phyloP scores from a whole-genome alignment of 2,888 invertebrate genomes.

The Anthophora plumipes region DNA sequence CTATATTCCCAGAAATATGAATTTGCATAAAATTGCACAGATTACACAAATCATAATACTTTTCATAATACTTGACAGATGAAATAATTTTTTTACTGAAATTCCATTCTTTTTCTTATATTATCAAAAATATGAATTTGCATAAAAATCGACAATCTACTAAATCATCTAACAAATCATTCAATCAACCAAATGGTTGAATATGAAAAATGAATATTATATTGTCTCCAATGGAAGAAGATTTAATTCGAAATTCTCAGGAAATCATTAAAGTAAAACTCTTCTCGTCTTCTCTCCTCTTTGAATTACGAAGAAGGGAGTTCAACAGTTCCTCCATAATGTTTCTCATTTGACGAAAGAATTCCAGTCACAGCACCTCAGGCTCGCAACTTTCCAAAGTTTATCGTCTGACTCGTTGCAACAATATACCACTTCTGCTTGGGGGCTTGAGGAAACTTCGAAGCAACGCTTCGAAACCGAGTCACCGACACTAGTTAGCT shows the following conservation, averaged over 20 bases:
- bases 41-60: too few relatives aligned
- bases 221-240: not conserved
- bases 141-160: too few relatives aligned
- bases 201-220: not conserved
- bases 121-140: too few relatives aligned
- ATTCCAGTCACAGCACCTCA: conserved; percentile 1
- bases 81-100: too few relatives aligned
- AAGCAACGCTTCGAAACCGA: conserved; percentile 12
- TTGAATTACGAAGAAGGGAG: conserved; percentile 21
- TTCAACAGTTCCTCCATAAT: not conserved
- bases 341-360: conserved; percentile 22
- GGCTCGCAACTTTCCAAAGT: conserved; percentile 19
- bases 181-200: too few relatives aligned
- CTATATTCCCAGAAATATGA: too few relatives aligned
- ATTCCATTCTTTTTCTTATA: too few relatives aligned
- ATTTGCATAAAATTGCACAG: too few relatives aligned
- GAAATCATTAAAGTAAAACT: not conserved
- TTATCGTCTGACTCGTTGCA: conserved; percentile 32
- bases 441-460: conserved; percentile 27
- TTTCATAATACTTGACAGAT: too few relatives aligned
- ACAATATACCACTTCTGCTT: conserved; percentile 32
- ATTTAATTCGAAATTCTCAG: not conserved
- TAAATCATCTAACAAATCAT: too few relatives aligned
- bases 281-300: not conserved
- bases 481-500: conserved; percentile 28